Conservation (phyloP, 2,888 invertebrate genomes). For the Dascillus cervinus region DNA sequence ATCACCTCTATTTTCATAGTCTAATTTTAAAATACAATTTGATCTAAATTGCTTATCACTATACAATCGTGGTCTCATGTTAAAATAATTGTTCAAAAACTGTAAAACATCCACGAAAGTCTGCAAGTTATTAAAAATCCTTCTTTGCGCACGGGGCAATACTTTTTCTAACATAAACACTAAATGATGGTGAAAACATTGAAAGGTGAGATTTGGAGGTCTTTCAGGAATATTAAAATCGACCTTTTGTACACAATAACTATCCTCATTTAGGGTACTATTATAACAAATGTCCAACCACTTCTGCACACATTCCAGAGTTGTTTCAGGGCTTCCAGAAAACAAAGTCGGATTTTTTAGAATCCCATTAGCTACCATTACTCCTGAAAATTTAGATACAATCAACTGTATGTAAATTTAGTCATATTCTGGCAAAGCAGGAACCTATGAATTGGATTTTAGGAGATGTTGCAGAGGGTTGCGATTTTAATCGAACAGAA, state of each 20-base stretch:
- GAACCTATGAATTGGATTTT: too few relatives aligned
- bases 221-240: slow-evolving; percentile 38
- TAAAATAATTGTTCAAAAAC: slow-evolving; percentile 57
- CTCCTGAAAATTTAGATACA: slow-evolving; percentile 49
- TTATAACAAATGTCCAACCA: slow-evolving; percentile 69
- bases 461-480: too few relatives aligned
- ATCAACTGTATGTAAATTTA: too few relatives aligned
- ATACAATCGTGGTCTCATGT: slow-evolving; percentile 39
- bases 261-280: slow-evolving; percentile 34
- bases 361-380: slow-evolving; percentile 90
- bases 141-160: slow-evolving; percentile 63
- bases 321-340: slow-evolving; percentile 62
- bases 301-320: slow-evolving; percentile 67
- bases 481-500: too few relatives aligned
- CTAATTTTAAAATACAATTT: slow-evolving; percentile 20
- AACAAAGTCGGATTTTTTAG: slow-evolving; percentile 88
- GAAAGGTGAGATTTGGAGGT: slow-evolving; percentile 60
- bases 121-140: slow-evolving; percentile 70
- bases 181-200: slow-evolving; percentile 91
- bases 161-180: slow-evolving; percentile 90
- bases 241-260: slow-evolving; percentile 8
- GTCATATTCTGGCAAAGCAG: too few relatives aligned
- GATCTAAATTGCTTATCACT: slow-evolving; percentile 25
- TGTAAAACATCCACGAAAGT: slow-evolving; percentile 60
- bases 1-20: slow-evolving; percentile 25